A percentile compares a stretch with the other conserved stretches of the same genome.
phyloP scores from a whole-genome alignment of 2,113 vertebrate species.

The Corythoichthys haematopterus region DNA sequence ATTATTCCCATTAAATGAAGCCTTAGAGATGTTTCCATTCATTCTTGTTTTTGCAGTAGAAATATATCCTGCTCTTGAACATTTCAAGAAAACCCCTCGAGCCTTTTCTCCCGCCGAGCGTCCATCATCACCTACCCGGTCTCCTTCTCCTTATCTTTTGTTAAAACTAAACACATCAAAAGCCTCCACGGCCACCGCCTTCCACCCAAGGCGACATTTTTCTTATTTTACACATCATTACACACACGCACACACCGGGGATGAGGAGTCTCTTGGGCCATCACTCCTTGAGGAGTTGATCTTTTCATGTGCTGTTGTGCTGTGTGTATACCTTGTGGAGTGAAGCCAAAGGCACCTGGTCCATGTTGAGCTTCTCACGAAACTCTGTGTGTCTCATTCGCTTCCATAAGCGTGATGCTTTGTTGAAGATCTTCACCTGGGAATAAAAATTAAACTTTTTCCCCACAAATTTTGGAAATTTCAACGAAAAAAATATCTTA shows the following conservation, averaged over 20 bases:
- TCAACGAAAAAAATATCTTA: too few relatives aligned
- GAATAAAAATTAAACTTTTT: neutral
- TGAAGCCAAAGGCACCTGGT: conserved; percentile 80
- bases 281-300: conserved; percentile 7
- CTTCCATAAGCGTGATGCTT: conserved; percentile 67
- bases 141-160: conserved; percentile 6
- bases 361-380: conserved; percentile 71
- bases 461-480: neutral
- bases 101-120: conserved; percentile 13
- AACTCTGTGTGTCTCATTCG: conserved; percentile 74
- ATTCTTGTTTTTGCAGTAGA: too few relatives aligned
- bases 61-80: neutral
- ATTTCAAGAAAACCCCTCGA: conserved; percentile 8
- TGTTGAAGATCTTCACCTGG: conserved; percentile 73
- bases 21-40: neutral
- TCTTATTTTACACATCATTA: conserved; percentile 75
- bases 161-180: conserved; percentile 55
- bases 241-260: conserved; percentile 28
- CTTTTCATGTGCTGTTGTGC: conserved; percentile 1
- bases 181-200: conserved; percentile 34
- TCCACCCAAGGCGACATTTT: conserved; percentile 53
- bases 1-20: neutral
- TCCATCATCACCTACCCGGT: conserved; percentile 35
- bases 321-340: conserved; percentile 80
- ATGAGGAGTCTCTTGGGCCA: conserved; percentile 21